Conservation (phyloP, 2,888 invertebrate species). For the Chymomyza caudatula region DNA sequence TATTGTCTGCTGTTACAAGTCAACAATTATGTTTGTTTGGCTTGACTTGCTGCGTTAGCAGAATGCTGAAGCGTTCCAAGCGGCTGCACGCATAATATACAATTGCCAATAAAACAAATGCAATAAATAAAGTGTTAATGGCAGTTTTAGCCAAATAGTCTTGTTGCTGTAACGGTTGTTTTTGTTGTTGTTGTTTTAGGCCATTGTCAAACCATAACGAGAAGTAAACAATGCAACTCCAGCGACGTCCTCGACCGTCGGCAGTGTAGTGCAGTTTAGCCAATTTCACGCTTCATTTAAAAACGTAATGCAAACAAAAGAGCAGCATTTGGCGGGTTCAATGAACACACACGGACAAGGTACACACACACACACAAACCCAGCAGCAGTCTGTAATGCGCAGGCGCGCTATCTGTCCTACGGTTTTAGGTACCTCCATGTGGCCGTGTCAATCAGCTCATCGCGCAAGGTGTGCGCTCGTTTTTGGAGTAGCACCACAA, state of each 20-base stretch:
- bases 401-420: background rate
- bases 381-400: background rate
- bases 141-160: conserved; percentile 72
- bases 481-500: conserved; percentile 23
- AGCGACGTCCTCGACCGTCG: conserved; percentile 17
- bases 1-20: background rate
- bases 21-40: background rate
- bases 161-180: conserved; percentile 21
- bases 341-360: conserved; percentile 43
- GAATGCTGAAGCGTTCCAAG: conserved; percentile 21
- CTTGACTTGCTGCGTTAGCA: conserved; percentile 15
- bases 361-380: background rate
- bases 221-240: conserved; percentile 70
- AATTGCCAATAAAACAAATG: conserved; percentile 16
- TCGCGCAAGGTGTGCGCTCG: conserved; percentile 67
- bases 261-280: conserved; percentile 34
- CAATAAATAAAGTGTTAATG: conserved; percentile 75
- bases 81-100: conserved; percentile 21
- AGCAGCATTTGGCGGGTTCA: conserved; percentile 54
- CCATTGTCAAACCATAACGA: conserved; percentile 60
- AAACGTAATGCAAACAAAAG: conserved; percentile 65
- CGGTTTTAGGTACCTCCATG: conserved; percentile 44
- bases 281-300: conserved; percentile 77
- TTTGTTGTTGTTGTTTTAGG: conserved; percentile 27
- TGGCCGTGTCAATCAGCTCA: conserved; percentile 73